phyloP scores from a whole-genome alignment of 2,113 vertebrate species.

The Asarcornis scutulata region DNA sequence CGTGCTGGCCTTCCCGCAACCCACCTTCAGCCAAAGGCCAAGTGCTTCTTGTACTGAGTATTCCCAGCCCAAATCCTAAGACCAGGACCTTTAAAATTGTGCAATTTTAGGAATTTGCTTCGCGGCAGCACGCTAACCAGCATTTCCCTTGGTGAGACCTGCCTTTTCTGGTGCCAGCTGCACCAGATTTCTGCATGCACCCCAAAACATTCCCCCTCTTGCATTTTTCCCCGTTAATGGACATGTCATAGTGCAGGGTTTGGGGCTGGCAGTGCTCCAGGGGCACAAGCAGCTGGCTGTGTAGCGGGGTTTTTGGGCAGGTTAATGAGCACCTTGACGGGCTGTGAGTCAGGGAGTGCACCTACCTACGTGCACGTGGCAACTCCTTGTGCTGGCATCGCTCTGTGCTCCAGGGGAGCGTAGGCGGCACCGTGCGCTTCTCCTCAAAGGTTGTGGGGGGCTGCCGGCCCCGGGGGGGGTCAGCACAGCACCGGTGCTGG shows the following conservation, averaged over 20 bases:
- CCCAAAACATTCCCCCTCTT: no score
- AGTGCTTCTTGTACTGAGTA: background rate
- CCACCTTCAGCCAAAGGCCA: background rate
- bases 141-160: background rate
- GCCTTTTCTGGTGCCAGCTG: background rate
- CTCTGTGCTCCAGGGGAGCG: background rate
- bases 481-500: fast-evolving
- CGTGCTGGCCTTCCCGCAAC: background rate
- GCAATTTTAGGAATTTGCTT: background rate
- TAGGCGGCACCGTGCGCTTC: fast-evolving
- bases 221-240: background rate
- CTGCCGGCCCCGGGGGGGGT: background rate
- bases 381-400: background rate
- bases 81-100: background rate
- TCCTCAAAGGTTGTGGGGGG: background rate
- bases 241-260: background rate
- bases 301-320: background rate
- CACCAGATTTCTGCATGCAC: background rate
- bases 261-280: background rate
- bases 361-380: background rate
- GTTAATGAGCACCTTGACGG: background rate
- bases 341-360: background rate
- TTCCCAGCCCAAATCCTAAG: background rate
- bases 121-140: fast-evolving
- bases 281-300: no score